A percentile compares a stretch with the other conserved stretches of the same genome.
These are phyloP conservation scores for Agriopis aurantiaria DNA, from an alignment of 2,888 invertebrate genomes.

Conservation along the genomic window DNA sequence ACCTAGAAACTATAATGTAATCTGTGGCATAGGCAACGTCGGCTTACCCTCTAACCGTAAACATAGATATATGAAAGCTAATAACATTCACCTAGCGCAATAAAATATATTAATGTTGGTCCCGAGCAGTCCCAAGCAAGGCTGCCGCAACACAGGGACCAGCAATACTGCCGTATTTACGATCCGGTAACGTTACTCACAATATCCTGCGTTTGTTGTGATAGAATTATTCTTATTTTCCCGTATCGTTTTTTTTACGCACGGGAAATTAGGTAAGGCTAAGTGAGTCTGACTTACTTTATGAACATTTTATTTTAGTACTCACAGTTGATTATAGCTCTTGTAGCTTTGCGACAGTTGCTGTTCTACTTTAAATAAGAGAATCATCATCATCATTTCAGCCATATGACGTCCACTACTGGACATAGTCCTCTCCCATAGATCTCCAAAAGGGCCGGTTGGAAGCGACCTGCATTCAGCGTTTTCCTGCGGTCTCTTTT, in stretches of 20 bases:
- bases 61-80: slow-evolving; percentile 68
- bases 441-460: no score
- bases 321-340: no score
- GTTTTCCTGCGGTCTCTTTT: no score
- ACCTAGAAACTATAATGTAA: slow-evolving; percentile 11
- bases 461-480: no score
- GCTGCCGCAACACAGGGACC: slow-evolving; percentile 46
- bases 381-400: no score
- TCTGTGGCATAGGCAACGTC: slow-evolving; percentile 41
- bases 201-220: slow-evolving; percentile 36
- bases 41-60: slow-evolving; percentile 51
- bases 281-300: slow-evolving; percentile 29
- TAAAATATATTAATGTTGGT: slow-evolving; percentile 71
- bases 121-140: slow-evolving; percentile 49
- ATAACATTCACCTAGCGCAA: slow-evolving; percentile 66
- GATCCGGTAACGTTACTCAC: slow-evolving; percentile 40
- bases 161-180: slow-evolving; percentile 41
- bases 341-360: no score
- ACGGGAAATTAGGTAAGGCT: slow-evolving; percentile 31
- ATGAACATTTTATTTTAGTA: slow-evolving; percentile 29
- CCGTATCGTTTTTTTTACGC: slow-evolving; percentile 36
- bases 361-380: no score
- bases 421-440: no score
- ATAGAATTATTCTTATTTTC: slow-evolving; percentile 42
- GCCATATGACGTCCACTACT: no score